Evolutionary conservation across 2,888 invertebrate species (phyloP).

Genomic region (Ectropis crepuscularia): DNA sequence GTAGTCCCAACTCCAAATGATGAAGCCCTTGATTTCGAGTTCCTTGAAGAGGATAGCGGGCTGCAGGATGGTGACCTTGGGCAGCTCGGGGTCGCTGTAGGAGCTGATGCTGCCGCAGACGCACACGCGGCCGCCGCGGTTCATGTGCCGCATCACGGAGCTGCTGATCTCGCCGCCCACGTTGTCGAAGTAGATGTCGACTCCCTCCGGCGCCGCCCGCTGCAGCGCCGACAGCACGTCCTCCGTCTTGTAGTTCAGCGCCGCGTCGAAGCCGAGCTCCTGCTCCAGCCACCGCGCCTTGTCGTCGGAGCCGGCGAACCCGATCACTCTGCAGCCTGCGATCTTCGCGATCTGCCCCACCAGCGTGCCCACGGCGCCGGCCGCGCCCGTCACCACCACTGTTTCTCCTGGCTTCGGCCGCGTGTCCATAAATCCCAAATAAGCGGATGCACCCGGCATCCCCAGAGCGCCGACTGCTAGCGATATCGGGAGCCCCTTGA

Average conservation of each 20-base stretch:
- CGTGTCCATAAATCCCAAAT: constrained; percentile 15
- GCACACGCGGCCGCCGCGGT: constrained; percentile 64
- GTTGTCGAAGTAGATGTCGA: constrained; percentile 90
- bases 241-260: constrained; percentile 87
- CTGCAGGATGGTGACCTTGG: background rate
- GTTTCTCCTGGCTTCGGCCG: constrained; percentile 51
- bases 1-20: no score
- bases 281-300: constrained; percentile 86
- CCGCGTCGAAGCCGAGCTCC: constrained; percentile 86
- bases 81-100: constrained; percentile 55
- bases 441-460: constrained; percentile 14
- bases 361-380: constrained; percentile 88
- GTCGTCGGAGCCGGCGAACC: constrained; percentile 87
- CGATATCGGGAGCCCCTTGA: background rate
- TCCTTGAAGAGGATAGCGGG: no score
- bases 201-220: constrained; percentile 83
- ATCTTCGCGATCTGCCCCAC: constrained; percentile 43
- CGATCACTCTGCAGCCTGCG: constrained; percentile 83
- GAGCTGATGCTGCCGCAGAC: constrained; percentile 85
- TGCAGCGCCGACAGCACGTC: constrained; percentile 1
- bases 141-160: no score
- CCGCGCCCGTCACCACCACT: constrained; percentile 87
- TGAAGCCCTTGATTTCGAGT: no score
- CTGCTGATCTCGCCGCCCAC: constrained; percentile 86
- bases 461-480: constrained; percentile 8